These are phyloP conservation scores for Malthinus seriepunctatus DNA, from an alignment of 2,888 invertebrate species.

Conservation along the genomic window DNA sequence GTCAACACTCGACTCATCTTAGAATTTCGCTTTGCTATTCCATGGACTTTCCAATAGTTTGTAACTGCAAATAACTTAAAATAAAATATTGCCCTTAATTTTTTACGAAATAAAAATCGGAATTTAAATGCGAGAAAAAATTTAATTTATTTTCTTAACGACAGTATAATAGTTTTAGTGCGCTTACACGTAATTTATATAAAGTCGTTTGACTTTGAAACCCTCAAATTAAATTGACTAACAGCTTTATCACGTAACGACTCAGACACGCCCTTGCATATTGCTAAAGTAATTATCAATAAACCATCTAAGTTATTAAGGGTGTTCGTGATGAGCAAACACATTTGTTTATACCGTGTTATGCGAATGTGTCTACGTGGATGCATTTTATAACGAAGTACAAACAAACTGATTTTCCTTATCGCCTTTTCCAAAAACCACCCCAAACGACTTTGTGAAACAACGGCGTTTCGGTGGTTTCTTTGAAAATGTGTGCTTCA, in stretches of 20 bases:
- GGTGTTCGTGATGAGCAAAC: slow-evolving; percentile 7
- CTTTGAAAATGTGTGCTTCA: not conserved
- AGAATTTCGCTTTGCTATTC: slow-evolving; percentile 13
- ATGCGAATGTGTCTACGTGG: not conserved
- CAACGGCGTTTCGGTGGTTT: not conserved
- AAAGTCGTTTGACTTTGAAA: not conserved
- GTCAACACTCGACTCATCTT: slow-evolving; percentile 29
- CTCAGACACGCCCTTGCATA: slow-evolving; percentile 12
- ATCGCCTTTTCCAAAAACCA: not conserved
- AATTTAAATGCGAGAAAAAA: too few relatives aligned
- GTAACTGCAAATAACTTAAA: slow-evolving; percentile 17
- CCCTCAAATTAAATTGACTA: slow-evolving; percentile 7
- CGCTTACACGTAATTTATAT: too few relatives aligned
- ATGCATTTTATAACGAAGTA: not conserved
- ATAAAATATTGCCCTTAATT: slow-evolving; percentile 3
- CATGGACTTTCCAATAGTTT: slow-evolving; percentile 17
- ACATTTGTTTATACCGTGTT: slow-evolving; percentile 5
- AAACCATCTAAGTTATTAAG: slow-evolving; percentile 15
- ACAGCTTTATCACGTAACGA: slow-evolving; percentile 14
- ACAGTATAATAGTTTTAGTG: too few relatives aligned
- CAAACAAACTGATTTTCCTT: not conserved
- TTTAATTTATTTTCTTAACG: too few relatives aligned
- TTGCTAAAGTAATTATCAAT: slow-evolving; percentile 20
- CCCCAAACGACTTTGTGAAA: not conserved
- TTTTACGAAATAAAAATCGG: not conserved